Percentiles rank a stretch among this genome's conserved stretches.
Evolutionary conservation across 1,140 invertebrate species (phyloP).

Genomic region (Hylyphantes graminicola): DNA sequence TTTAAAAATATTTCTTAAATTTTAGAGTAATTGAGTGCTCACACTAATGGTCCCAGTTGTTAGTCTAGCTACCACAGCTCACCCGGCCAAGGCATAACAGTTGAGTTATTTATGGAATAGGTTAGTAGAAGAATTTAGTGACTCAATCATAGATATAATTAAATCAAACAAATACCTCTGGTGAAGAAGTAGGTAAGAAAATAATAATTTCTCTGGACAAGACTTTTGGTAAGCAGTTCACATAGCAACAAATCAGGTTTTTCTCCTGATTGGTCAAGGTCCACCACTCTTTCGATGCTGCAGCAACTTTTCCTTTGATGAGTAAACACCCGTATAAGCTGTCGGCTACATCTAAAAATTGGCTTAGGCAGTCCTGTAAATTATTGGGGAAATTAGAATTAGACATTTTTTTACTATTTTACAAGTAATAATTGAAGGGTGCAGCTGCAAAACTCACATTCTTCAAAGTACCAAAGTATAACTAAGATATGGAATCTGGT

Average conservation of each 20-base stretch:
- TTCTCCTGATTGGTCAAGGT: constrained; percentile 78
- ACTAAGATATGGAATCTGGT: too few species aligned
- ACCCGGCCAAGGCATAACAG: too few species aligned
- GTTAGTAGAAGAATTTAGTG: too few species aligned
- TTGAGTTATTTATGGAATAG: too few species aligned
- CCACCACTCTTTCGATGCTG: constrained; percentile 84
- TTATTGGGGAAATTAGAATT: neutral
- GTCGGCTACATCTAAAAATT: constrained; percentile 78
- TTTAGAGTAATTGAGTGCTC: too few species aligned
- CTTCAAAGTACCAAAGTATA: too few species aligned
- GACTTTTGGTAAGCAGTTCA: constrained; percentile 74
- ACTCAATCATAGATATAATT: too few species aligned
- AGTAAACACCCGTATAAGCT: constrained; percentile 83
- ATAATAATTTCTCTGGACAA: constrained; percentile 81
- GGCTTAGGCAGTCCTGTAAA: constrained; percentile 27
- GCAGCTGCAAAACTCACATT: too few species aligned
- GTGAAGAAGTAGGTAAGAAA: constrained; percentile 84
- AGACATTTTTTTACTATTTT: neutral
- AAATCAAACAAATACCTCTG: constrained; percentile 66
- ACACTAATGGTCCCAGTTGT: too few species aligned
- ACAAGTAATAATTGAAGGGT: too few species aligned
- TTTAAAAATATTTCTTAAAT: too few species aligned
- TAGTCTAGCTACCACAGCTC: too few species aligned
- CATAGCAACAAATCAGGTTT: constrained; percentile 77
- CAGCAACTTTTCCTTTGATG: constrained; percentile 79